Base-by-base conservation (phyloP, 2,797 vertebrate species). In the Leuciscus waleckii region DNA sequence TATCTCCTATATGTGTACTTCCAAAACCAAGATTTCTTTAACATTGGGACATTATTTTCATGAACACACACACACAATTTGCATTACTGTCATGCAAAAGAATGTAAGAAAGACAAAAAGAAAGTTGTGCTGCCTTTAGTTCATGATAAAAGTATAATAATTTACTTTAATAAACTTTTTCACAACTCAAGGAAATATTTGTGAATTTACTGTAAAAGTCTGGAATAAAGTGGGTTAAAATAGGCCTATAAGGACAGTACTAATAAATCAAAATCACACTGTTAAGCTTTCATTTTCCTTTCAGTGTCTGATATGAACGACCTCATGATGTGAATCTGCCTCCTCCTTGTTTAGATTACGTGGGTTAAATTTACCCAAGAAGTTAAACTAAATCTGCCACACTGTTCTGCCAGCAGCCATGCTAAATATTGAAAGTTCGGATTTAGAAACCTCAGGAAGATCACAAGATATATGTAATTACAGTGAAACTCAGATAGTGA, bases 401-500 rank as follows among this genome's bases (percentile, higher is more conserved):
- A 21, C 56, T n/a, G 6, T 9, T 43, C n/a, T 63, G 17, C 39
- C 5, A 3, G 39, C 39, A 56, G 3, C 73, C 17, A 56, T 43
- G 35, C 35, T 77, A 29, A 77, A 84, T 77, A 69, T 56, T 77
- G 32, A 68, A 63, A 21, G 46, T 76, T 68, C 26, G 13, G 43
- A 39, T 68, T 69, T 35, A 46, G 73, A 87, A 68, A 69, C 80
- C 68, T 54, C 75, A 46, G 65, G 75, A 41, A 61, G 35, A 81
- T 39, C 61, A 75, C 65, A 77, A 77, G 4, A 16, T 43, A n/a
- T 70, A 71, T n/a, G 14, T 81, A 85, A 85, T 88, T 86, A 87
- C 32, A 70, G 58, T 19, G 13, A 80, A 79, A 87, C 75, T 67
- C 35, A 54, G 70, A 39, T 1, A 61, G 65, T 73, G 83, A 84